These are phyloP conservation scores for Myocastor coypus DNA, from an alignment of 2,113 vertebrate genomes.

Conservation along the genomic window DNA sequence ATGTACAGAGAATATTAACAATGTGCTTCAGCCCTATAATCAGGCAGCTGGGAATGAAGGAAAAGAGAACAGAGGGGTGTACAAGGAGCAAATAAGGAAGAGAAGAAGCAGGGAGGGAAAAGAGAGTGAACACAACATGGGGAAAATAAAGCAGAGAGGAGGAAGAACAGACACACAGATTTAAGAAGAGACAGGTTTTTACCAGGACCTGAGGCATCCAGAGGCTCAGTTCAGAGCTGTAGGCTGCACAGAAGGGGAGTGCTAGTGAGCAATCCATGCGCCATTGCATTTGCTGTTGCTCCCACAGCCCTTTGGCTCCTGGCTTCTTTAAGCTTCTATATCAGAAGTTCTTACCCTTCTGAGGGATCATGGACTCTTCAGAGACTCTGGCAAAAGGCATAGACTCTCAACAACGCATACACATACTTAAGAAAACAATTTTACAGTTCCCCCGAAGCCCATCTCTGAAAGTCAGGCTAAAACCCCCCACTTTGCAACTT, in stretches of 20 bases:
- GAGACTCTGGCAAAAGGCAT: constrained; percentile 53
- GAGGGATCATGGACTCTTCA: constrained; percentile 5
- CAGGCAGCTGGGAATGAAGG: not conserved
- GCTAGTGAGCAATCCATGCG: not conserved
- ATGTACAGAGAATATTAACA: constrained; percentile 32
- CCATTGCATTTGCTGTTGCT: not conserved
- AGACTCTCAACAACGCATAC: not conserved
- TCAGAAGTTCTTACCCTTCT: constrained; percentile 51
- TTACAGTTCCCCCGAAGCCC: constrained; percentile 13
- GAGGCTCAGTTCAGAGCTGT: not conserved
- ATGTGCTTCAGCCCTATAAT: not conserved
- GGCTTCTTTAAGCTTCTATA: not conserved
- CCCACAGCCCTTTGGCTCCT: not conserved
- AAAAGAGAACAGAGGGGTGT: not conserved
- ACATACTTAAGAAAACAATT: not conserved
- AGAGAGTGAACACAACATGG: not conserved
- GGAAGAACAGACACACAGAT: not conserved
- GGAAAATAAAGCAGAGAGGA: constrained; percentile 25
- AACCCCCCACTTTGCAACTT: not conserved
- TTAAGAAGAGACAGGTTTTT: not conserved
- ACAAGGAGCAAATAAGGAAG: not conserved
- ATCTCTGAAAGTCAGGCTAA: constrained; percentile 5
- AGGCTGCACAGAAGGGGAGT: not conserved
- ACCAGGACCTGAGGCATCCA: not conserved
- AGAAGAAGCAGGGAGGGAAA: not conserved